phyloP scores from a whole-genome alignment of 2,797 vertebrate species.

The Lepus townsendii region DNA sequence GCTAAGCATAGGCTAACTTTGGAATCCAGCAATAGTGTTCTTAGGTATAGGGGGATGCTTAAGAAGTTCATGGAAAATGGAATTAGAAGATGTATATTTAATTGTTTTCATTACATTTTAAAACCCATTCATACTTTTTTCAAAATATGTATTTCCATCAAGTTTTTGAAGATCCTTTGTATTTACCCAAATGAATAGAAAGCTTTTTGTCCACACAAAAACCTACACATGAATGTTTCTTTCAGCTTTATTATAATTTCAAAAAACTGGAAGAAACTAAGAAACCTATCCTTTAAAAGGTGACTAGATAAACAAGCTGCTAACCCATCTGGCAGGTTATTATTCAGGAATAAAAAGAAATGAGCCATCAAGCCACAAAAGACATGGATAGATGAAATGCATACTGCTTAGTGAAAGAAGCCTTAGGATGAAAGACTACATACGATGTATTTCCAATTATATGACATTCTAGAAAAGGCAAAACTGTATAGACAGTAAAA shows the following conservation, averaged over 20 bases:
- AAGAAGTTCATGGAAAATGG: too few species aligned
- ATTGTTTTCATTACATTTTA: too few species aligned
- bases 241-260: constrained; percentile 33
- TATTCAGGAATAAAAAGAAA: constrained; percentile 56
- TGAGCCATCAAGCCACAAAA: background rate
- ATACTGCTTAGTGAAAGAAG: constrained; percentile 37
- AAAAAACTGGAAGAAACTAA: background rate
- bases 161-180: too few species aligned
- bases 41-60: background rate
- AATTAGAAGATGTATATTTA: too few species aligned
- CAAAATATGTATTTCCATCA: too few species aligned
- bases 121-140: too few species aligned
- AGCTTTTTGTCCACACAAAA: background rate
- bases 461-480: constrained; percentile 19
- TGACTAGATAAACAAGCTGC: constrained; percentile 23
- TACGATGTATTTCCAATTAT: background rate
- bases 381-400: background rate
- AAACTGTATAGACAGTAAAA: constrained; percentile 37
- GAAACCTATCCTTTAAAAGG: constrained; percentile 12
- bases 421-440: background rate
- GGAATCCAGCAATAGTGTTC: background rate
- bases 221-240: background rate
- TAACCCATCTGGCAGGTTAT: background rate
- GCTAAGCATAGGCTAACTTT: background rate
- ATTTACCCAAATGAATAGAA: background rate